Evolutionary conservation across 2,888 invertebrate species (phyloP).

Genomic region (Spatulosminthurus flaviceps): DNA sequence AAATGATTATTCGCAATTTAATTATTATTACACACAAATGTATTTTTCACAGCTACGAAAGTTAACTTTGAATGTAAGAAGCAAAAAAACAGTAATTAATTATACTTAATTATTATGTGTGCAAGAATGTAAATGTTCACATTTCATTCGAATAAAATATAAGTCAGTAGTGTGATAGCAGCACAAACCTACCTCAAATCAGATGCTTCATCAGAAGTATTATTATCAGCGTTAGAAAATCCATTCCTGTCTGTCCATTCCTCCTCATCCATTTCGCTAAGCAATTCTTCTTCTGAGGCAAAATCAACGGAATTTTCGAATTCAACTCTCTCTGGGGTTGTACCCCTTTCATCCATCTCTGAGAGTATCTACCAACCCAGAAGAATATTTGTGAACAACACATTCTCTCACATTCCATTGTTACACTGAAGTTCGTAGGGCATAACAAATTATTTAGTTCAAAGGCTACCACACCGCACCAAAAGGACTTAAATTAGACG

Average conservation of each 20-base stretch:
- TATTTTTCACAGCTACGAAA: too few relatives aligned
- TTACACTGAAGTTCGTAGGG: not conserved
- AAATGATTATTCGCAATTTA: too few relatives aligned
- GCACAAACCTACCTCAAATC: constrained; percentile 64
- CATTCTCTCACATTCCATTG: constrained; percentile 39
- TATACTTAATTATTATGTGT: not conserved
- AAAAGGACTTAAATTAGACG: too few relatives aligned
- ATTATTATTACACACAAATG: too few relatives aligned
- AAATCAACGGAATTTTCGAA: constrained; percentile 74
- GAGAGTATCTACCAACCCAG: constrained; percentile 57
- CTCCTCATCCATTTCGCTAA: constrained; percentile 89
- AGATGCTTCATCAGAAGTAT: constrained; percentile 71
- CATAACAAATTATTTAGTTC: not conserved
- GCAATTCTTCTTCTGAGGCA: constrained; percentile 67
- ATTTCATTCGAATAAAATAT: not conserved
- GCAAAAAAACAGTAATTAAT: too few relatives aligned
- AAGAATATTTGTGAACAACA: constrained; percentile 41
- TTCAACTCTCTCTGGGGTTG: constrained; percentile 81
- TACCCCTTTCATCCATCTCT: constrained; percentile 64
- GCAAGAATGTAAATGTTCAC: not conserved
- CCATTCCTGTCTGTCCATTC: constrained; percentile 93
- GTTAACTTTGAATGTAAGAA: constrained; percentile 1
- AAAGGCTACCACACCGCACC: not conserved
- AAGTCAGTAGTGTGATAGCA: not conserved
- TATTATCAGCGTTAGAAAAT: constrained; percentile 79